Conservation (phyloP, 2,113 vertebrate species). For the Egretta garzetta region DNA sequence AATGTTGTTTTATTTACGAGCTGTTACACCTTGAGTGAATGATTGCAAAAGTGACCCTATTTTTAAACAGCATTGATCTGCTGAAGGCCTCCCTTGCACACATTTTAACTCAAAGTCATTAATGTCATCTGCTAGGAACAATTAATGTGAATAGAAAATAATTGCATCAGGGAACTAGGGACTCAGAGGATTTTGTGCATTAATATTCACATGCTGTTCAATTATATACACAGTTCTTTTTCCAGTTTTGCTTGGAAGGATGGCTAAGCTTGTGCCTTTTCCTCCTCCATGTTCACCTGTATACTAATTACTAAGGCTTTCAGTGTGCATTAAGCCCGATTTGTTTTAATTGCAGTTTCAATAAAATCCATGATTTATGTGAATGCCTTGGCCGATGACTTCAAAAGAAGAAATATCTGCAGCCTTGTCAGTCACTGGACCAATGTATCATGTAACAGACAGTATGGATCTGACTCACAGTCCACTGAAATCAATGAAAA, state of each 20-base stretch:
- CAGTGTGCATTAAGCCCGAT: conserved; percentile 72
- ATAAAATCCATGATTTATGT: conserved; percentile 76
- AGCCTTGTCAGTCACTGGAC: conserved; percentile 43
- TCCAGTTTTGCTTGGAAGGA: conserved; percentile 72
- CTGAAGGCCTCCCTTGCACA: conserved; percentile 71
- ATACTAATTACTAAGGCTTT: conserved; percentile 80
- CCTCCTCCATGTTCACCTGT: conserved; percentile 78
- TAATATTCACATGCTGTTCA: conserved; percentile 81
- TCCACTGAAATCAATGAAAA: background rate
- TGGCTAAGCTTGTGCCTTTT: conserved; percentile 77
- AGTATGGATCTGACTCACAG: background rate
- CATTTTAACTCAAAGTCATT: conserved; percentile 88
- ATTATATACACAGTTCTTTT: conserved; percentile 78
- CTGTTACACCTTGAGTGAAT: conserved; percentile 67
- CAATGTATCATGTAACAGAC: conserved; percentile 29
- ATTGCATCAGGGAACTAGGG: conserved; percentile 91
- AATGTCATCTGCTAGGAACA: conserved; percentile 88
- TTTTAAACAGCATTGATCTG: conserved; percentile 75
- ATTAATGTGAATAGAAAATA: conserved; percentile 91
- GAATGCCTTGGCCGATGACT: conserved; percentile 47
- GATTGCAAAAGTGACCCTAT: conserved; percentile 79
- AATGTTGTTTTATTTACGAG: conserved; percentile 71
- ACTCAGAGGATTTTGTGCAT: conserved; percentile 81
- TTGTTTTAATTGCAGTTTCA: conserved; percentile 80
- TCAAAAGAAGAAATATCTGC: conserved; percentile 38